Evolutionary conservation across 2,113 vertebrate species (phyloP), one percentile per base, ranked within the genome.

Genomic region (Strigops habroptila): DNA sequence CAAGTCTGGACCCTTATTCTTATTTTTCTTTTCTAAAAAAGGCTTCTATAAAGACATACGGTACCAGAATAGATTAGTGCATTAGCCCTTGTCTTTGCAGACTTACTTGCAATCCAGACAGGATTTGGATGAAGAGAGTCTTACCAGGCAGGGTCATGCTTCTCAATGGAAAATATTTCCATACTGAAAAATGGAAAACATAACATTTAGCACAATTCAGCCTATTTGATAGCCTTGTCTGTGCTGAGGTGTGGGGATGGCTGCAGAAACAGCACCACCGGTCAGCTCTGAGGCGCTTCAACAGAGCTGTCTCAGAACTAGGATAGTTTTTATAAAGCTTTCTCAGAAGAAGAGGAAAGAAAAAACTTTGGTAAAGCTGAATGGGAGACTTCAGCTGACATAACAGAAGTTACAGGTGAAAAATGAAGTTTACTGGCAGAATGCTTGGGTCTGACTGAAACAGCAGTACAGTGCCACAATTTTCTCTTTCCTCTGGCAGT

Each of bases 1-100:
- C 53, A 84, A 90, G 70, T 53, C 70, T 69, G 53, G 69, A 94
- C 63, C 39, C 33, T 81, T 82, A 59, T 75, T 76, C 44, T 60
- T 82, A 68, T 65, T 95, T 82, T 93, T 60, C 90, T 91, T 41
- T 46, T 67, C 82, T 74, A 30, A 79, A 91, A 96, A 91, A 94
- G 27, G 21, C 77, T 75, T 76, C 74, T 85, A 3, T 90, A 78
- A 95, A 91, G 85, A 82, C 80, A 84, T 65, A 69, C 69, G 89
- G 92, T 79, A 95, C 88, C 62, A 96, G 88, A 93, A 91, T 84
- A 88, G 95, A 96, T 97, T 96, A 97, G 65, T 76, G 69, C 81
- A 94, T 95, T 96, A 95, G 86, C 87, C 88, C 60, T 95, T 75
- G 70, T 57, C 52, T 96, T 94, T 85, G 65, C 86, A 88, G 91